Evolutionary conservation across 2,888 invertebrate species (phyloP).

Genomic region (Ischnura elegans): DNA sequence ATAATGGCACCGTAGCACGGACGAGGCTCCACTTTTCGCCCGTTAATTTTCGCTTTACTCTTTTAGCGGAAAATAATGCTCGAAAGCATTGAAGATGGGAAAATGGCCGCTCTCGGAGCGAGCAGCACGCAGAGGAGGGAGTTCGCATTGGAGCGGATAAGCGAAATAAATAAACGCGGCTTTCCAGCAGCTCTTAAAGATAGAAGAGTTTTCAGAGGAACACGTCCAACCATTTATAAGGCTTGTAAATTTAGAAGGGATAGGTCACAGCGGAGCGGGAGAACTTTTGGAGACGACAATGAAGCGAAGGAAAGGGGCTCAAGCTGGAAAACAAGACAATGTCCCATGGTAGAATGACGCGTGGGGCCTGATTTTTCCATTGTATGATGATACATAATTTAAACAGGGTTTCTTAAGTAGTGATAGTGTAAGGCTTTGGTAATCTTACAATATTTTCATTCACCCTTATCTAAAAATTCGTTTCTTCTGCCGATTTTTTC

Average conservation of each 20-base stretch:
- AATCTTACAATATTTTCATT: no score
- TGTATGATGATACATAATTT: no score
- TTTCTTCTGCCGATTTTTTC: no score
- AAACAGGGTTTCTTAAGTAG: no score
- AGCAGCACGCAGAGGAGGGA: not conserved
- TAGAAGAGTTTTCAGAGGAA: not conserved
- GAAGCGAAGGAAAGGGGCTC: not conserved
- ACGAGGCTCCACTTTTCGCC: not conserved
- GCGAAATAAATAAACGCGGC: not conserved
- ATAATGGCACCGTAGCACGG: not conserved
- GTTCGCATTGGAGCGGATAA: not conserved
- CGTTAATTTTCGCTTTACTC: not conserved
- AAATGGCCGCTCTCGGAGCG: not conserved
- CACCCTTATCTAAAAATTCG: no score
- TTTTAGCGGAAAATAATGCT: not conserved
- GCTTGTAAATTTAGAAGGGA: not conserved
- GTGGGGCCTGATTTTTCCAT: no score
- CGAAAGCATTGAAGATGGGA: not conserved
- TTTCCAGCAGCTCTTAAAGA: not conserved
- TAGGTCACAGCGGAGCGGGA: not conserved
- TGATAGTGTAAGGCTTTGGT: no score
- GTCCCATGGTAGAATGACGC: no score
- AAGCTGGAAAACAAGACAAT: not conserved
- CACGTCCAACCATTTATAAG: not conserved
- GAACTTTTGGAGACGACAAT: not conserved